phyloP scores from a whole-genome alignment of 2,888 invertebrate genomes.

The Leptogaster cylindrica region DNA sequence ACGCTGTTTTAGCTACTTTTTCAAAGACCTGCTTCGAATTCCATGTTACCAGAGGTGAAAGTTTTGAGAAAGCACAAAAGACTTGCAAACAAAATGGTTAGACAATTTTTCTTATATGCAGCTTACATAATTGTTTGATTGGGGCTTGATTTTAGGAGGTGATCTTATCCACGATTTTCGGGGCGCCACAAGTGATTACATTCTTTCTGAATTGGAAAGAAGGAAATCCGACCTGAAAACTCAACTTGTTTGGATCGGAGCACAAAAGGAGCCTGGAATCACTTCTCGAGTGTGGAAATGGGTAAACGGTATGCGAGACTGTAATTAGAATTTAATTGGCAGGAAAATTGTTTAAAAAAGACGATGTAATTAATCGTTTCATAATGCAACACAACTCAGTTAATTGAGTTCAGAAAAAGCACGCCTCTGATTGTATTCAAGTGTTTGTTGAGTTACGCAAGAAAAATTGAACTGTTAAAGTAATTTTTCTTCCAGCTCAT shows the following conservation, averaged over 20 bases:
- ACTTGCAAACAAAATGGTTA: constrained; percentile 77
- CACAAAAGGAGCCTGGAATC: constrained; percentile 83
- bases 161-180: constrained; percentile 61
- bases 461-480: too few species aligned
- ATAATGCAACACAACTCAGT: too few species aligned
- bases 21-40: constrained; percentile 89
- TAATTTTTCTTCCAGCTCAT: too few species aligned
- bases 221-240: constrained; percentile 81
- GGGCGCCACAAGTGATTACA: constrained; percentile 60
- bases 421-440: too few species aligned
- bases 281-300: constrained; percentile 87
- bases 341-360: too few species aligned
- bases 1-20: constrained; percentile 82
- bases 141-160: constrained; percentile 54
- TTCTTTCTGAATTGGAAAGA: constrained; percentile 80
- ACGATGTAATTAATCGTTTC: too few species aligned
- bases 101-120: not conserved
- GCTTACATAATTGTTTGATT: too few species aligned
- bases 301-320: constrained; percentile 83
- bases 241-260: constrained; percentile 90
- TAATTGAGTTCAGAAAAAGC: too few species aligned
- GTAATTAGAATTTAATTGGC: too few species aligned
- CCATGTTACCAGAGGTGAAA: constrained; percentile 79
- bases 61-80: constrained; percentile 79
- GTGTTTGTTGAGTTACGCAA: too few species aligned